Conservation (phyloP, 2,113 vertebrate species). For the Silurus meridionalis region DNA sequence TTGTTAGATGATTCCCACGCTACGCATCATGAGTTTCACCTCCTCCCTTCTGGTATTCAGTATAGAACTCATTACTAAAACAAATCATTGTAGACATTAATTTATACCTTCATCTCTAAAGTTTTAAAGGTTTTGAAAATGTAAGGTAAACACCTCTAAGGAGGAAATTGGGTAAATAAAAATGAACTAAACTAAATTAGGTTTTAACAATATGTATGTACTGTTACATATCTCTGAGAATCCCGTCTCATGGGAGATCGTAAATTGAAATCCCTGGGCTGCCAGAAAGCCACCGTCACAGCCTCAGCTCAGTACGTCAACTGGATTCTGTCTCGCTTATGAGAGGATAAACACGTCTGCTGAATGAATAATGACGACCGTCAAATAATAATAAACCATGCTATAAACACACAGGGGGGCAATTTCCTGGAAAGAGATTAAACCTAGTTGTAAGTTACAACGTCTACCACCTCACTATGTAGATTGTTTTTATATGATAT, state of each 20-base stretch:
- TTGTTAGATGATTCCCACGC: too few species aligned
- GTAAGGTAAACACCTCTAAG: too few species aligned
- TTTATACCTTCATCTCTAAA: too few species aligned
- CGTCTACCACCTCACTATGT: background rate
- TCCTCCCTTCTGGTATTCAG: too few species aligned
- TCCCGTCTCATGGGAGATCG: too few species aligned
- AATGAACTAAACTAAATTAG: too few species aligned
- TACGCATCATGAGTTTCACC: too few species aligned
- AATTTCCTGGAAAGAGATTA: background rate
- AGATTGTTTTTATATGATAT: background rate
- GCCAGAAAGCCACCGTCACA: background rate
- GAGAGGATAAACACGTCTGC: background rate
- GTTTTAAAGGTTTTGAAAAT: too few species aligned
- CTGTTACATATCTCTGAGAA: background rate
- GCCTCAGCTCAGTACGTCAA: background rate
- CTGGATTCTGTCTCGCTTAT: background rate
- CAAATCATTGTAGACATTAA: too few species aligned
- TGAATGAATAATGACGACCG: background rate
- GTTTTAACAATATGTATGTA: background rate
- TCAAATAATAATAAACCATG: background rate
- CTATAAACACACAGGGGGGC: background rate
- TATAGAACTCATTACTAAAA: too few species aligned
- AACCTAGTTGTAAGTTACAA: background rate
- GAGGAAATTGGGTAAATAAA: too few species aligned
- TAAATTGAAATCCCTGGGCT: background rate